Evolutionary conservation across 2,113 vertebrate species (phyloP), one percentile per base, ranked within the genome.

Genomic region (Trochalopteron elliotii): DNA sequence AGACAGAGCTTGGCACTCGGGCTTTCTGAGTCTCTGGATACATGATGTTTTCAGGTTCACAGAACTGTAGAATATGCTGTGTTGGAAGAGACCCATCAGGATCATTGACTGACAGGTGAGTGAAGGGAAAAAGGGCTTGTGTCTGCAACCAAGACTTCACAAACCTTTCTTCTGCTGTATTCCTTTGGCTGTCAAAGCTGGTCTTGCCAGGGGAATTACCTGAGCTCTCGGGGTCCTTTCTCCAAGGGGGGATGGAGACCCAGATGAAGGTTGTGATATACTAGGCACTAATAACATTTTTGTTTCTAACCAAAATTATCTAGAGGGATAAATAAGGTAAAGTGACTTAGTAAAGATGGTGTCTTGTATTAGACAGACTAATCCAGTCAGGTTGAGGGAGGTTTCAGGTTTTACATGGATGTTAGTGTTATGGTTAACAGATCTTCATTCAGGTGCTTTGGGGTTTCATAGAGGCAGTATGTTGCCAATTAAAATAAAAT

Each of bases 231-330:
- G 30, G 7, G 10, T 5, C 19, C 87, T 78, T 78, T 53, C 16
- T 82, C 5, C 28, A 31, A 49, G 9, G 5, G 1, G 1, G 0
- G 3, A 19, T 56, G 11, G 47, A 70, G 12, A 70, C 23, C 6
- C 10, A 74, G 7, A 9, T 65, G 27, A 45, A 42, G 12, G 3
- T 7, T 74, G 22, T 74, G 37, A 25, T 65, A 18, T 47, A 56
- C 13, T 31, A 61, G 21, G 22, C 33, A 47, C 11, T 35, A 60
- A 10, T 27, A 82, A 35, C 3, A 7, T 23, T 53, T 33, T 9
- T 68, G 15, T 83, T 72, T 72, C 49, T 60, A 52, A 76, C 8
- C 23, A 60, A 24, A 91, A 19, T 47, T 31, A 10, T 76, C 71
- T 47, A 55, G 23, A 37, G 20, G 35, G 12, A 39, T 47, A 68